Percentiles rank a stretch among this genome's conserved stretches.
Evolutionary conservation across 2,888 invertebrate species (phyloP).

Genomic region (Eurytoma californica): DNA sequence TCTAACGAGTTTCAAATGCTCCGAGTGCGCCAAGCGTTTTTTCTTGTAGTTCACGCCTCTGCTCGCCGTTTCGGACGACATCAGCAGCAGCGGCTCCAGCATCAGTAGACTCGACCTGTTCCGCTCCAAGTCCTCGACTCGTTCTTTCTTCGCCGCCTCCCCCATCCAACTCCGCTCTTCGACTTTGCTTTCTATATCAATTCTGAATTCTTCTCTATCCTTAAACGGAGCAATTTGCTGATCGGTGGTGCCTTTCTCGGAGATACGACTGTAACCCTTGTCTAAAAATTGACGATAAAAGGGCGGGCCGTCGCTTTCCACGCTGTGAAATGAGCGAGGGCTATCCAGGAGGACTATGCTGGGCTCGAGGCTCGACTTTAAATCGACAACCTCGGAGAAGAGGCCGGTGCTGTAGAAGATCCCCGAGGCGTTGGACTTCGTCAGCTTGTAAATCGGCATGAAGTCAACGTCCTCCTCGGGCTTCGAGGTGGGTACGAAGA

Average conservation of each 20-base stretch:
- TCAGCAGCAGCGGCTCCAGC: conserved; percentile 76
- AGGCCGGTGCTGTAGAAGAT: conserved; percentile 62
- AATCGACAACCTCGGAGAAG: conserved; percentile 60
- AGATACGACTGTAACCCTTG: conserved; percentile 63
- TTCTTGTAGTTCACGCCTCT: conserved; percentile 58
- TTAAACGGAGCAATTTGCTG: not conserved
- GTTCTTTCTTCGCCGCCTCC: conserved; percentile 26
- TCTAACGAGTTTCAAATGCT: conserved; percentile 76
- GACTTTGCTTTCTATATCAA: conserved; percentile 21
- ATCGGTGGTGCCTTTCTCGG: conserved; percentile 50
- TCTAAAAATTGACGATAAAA: conserved; percentile 25
- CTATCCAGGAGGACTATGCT: conserved; percentile 59
- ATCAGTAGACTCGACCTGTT: conserved; percentile 74
- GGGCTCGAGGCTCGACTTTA: conserved; percentile 60
- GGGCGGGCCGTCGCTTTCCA: not conserved
- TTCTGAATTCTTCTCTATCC: not conserved
- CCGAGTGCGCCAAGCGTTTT: conserved; percentile 66
- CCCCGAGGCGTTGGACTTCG: conserved; percentile 64
- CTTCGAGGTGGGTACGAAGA: not conserved
- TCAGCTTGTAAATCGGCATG: conserved; percentile 66
- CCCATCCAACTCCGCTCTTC: conserved; percentile 28
- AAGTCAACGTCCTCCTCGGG: conserved; percentile 58
- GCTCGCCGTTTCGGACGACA: conserved; percentile 71
- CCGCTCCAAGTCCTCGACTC: conserved; percentile 59
- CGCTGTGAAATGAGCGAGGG: not conserved